A percentile compares a stretch with the other conserved stretches of the same genome.
phyloP scores from a whole-genome alignment of 2,113 vertebrate genomes.

The Fulmarus glacialis region DNA sequence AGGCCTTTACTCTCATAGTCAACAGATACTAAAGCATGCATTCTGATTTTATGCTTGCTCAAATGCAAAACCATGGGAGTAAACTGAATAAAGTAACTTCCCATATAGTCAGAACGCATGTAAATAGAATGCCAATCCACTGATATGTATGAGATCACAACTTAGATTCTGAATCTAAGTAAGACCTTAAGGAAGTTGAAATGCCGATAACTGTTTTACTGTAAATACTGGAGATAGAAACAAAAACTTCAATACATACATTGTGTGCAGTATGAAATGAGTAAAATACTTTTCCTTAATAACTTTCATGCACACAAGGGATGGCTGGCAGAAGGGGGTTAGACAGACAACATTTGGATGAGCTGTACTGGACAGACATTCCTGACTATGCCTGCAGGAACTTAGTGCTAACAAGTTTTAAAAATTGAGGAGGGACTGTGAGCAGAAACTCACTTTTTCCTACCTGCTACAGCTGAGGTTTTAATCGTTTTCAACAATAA shows the following conservation, averaged over 20 bases:
- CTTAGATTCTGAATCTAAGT: not conserved
- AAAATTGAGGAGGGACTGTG: not conserved
- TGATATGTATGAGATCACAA: fast-evolving
- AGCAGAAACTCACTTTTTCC: not conserved
- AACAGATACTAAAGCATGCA: not conserved
- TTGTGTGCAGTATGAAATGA: not conserved
- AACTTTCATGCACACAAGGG: not conserved
- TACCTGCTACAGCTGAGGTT: not conserved
- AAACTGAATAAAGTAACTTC: not conserved
- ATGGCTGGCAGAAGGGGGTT: not conserved
- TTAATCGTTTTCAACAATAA: not conserved
- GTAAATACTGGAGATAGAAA: not conserved
- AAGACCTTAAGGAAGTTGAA: not conserved
- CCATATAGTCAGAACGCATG: not conserved
- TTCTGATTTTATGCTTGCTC: not conserved
- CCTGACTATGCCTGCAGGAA: not conserved
- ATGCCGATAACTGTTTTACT: not conserved
- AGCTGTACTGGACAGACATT: not conserved
- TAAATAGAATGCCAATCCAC: not conserved
- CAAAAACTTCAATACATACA: not conserved
- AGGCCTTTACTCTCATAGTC: not conserved
- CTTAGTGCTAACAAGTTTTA: not conserved
- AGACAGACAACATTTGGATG: not conserved
- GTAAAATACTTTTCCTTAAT: not conserved
- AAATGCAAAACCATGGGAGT: not conserved